Conservation (phyloP, 2,797 vertebrate genomes). For the Chelonia mydas region DNA sequence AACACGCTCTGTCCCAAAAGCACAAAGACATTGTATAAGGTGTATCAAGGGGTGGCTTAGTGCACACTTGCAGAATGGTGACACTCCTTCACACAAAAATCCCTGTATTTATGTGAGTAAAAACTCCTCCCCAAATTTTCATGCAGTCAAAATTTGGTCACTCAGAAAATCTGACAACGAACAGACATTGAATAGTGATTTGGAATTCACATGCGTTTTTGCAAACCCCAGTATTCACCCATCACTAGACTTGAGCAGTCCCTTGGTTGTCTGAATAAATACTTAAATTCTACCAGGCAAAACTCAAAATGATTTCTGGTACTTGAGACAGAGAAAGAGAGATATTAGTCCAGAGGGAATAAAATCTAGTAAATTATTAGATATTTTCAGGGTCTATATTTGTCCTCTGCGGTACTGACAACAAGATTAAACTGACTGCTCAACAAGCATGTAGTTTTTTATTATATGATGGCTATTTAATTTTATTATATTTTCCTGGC, state of each 20-base stretch:
- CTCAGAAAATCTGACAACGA: neutral
- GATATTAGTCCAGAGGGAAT: constrained; percentile 69
- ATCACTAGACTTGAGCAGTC: constrained; percentile 12
- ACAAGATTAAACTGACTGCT: constrained; percentile 70
- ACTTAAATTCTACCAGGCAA: constrained; percentile 72
- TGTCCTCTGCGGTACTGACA: constrained; percentile 66
- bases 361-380: constrained; percentile 72
- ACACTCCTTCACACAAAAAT: neutral
- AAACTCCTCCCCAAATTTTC: neutral
- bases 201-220: neutral
- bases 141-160: neutral
- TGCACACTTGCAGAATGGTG: neutral
- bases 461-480: constrained; percentile 56
- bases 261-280: constrained; percentile 42
- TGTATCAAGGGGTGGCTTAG: neutral
- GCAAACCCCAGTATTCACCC: neutral
- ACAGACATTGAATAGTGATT: neutral
- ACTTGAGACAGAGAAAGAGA: constrained; percentile 65
- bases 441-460: constrained; percentile 59
- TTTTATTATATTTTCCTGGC: constrained; percentile 52
- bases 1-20: neutral
- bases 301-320: constrained; percentile 77
- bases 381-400: constrained; percentile 71
- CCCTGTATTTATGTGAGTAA: neutral
- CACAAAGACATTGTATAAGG: neutral